Evolutionary conservation across 2,797 vertebrate species (phyloP), one percentile per base, ranked within the genome.

Genomic region (Coilia nasus): DNA sequence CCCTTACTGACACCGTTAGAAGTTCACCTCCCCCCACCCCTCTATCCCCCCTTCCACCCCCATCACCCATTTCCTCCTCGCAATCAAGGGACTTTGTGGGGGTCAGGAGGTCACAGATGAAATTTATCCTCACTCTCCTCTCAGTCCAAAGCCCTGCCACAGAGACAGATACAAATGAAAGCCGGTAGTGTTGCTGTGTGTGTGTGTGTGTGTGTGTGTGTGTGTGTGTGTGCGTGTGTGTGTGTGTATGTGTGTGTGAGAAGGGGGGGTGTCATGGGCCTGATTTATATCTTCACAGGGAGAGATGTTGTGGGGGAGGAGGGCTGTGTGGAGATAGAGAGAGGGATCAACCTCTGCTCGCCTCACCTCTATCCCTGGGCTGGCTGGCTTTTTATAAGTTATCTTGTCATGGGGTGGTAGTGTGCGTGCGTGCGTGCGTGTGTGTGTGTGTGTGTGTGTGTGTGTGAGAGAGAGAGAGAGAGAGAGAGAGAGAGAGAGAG

Each of bases 311-410:
- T 54, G 7, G 50, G 50, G 50, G 50, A 54, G 50, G 46, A 35
- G 28, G 19, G 44, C 19, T 47, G 75, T 31, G 19, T 31, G 91
- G 28, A 17, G 87, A 89, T 89, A 86, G 83, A 21, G 84, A 25
- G 83, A 85, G 89, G 86, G 87, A 82, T 85, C 87, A 85, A 87
- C 90, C 87, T 92, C 86, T 90, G 88, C 90, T 90, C 88, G 88
- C 87, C 83, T 85, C 83, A 93, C 91, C 90, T 93, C 88, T 93
- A 92, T 92, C 92, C 92, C 92, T 88, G 85, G 84, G 88, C 88
- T 85, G 88, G 28, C 89, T 35, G 64, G 12, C 90, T 90, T 92
- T 94, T 94, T 92, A 93, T 88, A 87, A 90, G 91, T 93, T 92
- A 92, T 93, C 91, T 91, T 92, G 91, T 92, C 92, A 94, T 90